These are phyloP conservation scores for Atlantisia rogersi DNA, from an alignment of 2,113 vertebrate genomes.

Conservation along the genomic window DNA sequence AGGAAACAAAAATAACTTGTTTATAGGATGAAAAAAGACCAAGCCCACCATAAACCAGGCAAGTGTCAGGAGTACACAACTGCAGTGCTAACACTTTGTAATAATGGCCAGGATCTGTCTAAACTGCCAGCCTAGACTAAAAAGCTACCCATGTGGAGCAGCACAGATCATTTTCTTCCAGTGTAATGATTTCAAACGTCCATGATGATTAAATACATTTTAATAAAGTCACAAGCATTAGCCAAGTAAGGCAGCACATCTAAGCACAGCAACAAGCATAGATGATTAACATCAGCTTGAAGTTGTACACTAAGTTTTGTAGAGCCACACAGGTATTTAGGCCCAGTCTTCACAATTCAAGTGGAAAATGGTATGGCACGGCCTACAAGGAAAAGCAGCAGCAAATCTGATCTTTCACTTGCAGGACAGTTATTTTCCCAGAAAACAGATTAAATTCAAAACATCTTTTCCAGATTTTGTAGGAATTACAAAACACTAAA, in stretches of 20 bases:
- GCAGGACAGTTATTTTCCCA: background rate
- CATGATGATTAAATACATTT: background rate
- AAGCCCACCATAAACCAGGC: background rate
- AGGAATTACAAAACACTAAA: background rate
- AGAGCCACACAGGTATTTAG: background rate
- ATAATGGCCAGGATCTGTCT: background rate
- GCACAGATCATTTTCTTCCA: background rate
- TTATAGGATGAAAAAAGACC: background rate
- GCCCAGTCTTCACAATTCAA: background rate
- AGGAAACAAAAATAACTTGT: background rate
- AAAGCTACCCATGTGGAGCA: background rate
- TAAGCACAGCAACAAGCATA: background rate
- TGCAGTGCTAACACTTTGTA: background rate
- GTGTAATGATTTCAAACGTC: background rate
- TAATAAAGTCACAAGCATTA: background rate
- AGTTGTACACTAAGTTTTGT: background rate
- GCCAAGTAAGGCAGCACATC: background rate
- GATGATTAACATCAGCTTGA: background rate
- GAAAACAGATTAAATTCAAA: background rate
- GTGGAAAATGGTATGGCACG: background rate
- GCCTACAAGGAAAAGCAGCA: background rate
- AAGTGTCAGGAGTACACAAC: background rate
- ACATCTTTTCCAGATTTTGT: background rate
- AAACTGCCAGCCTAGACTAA: background rate
- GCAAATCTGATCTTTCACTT: background rate